These are phyloP conservation scores for Syngnathus scovelli DNA, from an alignment of 2,113 vertebrate species.

Conservation along the genomic window DNA sequence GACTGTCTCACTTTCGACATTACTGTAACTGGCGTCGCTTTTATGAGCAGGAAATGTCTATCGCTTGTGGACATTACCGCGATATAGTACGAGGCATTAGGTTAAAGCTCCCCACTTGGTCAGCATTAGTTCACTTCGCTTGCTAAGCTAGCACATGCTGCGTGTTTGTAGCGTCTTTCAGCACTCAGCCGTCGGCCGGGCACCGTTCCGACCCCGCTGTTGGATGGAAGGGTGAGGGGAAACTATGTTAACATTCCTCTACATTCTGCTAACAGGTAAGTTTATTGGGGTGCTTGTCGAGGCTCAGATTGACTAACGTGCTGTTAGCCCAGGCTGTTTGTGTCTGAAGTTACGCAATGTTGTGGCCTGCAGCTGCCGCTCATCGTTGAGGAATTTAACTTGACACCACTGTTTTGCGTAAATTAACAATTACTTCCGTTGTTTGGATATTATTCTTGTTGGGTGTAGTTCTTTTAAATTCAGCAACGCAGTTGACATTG, in stretches of 20 bases:
- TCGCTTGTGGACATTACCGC: background rate
- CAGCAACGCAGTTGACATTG: background rate
- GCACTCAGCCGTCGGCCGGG: conserved; percentile 8
- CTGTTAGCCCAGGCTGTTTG: background rate
- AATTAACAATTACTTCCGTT: background rate
- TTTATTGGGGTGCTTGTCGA: background rate
- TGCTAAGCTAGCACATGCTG: conserved; percentile 30
- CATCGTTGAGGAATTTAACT: background rate
- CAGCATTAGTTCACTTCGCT: conserved; percentile 1
- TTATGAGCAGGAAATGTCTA: background rate
- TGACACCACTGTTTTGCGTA: background rate
- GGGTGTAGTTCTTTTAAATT: background rate
- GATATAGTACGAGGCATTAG: background rate
- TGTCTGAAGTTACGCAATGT: conserved; percentile 6
- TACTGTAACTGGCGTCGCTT: background rate
- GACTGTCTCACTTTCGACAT: background rate
- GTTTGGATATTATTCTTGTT: background rate
- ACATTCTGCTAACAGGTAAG: conserved; percentile 58
- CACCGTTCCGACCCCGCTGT: conserved; percentile 5
- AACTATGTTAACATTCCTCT: conserved; percentile 59
- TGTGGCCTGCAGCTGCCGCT: background rate
- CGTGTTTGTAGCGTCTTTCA: background rate
- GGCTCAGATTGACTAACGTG: background rate
- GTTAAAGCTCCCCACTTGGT: conserved; percentile 10
- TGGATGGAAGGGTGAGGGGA: conserved; percentile 50